A percentile compares a stretch with the other conserved stretches of the same genome.
Evolutionary conservation across 2,797 vertebrate species (phyloP).

Genomic region (Potorous gilbertii): DNA sequence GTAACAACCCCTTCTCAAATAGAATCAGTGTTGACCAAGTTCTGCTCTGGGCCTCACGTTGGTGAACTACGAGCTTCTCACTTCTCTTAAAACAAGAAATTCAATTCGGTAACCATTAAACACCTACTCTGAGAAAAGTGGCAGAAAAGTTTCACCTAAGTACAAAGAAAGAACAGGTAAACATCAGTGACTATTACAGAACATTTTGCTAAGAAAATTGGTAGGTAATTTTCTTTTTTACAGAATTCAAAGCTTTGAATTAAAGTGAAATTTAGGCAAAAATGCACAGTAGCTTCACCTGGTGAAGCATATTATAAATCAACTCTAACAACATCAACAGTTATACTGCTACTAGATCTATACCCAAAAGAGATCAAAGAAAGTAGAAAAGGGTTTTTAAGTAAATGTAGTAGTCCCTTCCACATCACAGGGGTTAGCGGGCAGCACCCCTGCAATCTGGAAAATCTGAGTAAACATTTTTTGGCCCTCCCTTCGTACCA

Average conservation of each 20-base stretch:
- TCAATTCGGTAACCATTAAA: neutral
- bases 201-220: neutral
- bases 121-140: neutral
- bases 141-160: neutral
- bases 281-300: neutral
- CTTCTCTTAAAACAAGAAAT: neutral
- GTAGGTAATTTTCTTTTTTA: neutral
- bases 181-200: neutral
- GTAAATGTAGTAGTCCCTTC: neutral
- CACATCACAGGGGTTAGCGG: neutral
- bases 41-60: neutral
- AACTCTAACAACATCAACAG: neutral
- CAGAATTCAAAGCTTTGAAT: neutral
- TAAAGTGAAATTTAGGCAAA: neutral
- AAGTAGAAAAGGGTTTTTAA: neutral
- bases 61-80: neutral
- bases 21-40: neutral
- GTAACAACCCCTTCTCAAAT: conserved; percentile 5
- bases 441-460: neutral
- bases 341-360: neutral
- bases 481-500: neutral
- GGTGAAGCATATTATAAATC: neutral
- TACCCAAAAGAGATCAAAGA: neutral
- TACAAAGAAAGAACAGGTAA: neutral
- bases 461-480: neutral